phyloP scores from a whole-genome alignment of 2,797 vertebrate species.

The Scyliorhinus canicula region DNA sequence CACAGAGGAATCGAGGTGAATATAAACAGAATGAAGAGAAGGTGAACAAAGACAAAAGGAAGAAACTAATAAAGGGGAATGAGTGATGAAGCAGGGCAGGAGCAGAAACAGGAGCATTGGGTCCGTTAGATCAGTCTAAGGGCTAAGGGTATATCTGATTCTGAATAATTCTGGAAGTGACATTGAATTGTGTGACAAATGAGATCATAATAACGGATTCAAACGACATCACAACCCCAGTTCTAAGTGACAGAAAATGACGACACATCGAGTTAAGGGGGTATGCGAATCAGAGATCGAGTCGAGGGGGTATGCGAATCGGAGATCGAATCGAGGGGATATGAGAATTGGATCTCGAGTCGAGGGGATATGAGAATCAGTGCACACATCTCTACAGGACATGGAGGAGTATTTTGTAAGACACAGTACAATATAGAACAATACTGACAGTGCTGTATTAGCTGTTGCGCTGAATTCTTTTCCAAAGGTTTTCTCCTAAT shows the following conservation, averaged over 20 bases:
- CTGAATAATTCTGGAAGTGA: not conserved
- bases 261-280: too few relatives aligned
- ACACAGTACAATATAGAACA: not conserved
- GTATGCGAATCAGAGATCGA: too few relatives aligned
- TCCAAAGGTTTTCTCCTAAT: too few relatives aligned
- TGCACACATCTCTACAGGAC: not conserved
- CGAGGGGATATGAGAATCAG: not conserved
- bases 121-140: not conserved
- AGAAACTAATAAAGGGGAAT: not conserved
- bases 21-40: too few relatives aligned
- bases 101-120: not conserved
- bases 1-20: too few relatives aligned
- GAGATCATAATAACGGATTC: not conserved
- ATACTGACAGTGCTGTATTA: not conserved
- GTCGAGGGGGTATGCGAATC: too few relatives aligned
- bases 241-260: too few relatives aligned
- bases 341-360: too few relatives aligned
- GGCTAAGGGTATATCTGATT: too few relatives aligned
- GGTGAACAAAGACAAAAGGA: too few relatives aligned
- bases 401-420: slow-evolving; percentile 21
- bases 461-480: not conserved
- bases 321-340: too few relatives aligned
- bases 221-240: not conserved
- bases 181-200: too few relatives aligned
- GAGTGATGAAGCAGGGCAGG: not conserved